Conservation (phyloP, 2,888 invertebrate genomes). For the Sclerodermus sp. region DNA sequence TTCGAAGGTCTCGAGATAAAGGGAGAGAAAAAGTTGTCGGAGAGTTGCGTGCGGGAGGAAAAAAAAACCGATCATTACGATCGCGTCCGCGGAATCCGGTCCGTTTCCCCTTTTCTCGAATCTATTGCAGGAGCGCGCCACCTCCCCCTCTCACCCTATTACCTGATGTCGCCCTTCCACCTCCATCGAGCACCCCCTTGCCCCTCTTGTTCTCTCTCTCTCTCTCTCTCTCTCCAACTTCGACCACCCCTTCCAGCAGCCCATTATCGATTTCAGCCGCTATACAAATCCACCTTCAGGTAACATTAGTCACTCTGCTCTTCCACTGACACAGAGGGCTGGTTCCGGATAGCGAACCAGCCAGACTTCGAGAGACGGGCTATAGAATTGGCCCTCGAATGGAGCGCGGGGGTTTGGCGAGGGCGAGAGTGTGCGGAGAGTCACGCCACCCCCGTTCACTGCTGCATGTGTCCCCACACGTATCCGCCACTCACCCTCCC, state of each 20-base stretch:
- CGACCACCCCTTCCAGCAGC: conserved; percentile 10
- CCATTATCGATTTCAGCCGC: conserved; percentile 48
- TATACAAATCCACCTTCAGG: conserved; percentile 50
- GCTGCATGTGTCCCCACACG: conserved; percentile 3
- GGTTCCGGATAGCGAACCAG: conserved; percentile 19
- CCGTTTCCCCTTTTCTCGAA: conserved; percentile 17
- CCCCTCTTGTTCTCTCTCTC: neutral
- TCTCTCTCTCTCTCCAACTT: neutral
- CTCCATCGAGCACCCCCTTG: conserved; percentile 20
- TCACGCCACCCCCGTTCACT: neutral
- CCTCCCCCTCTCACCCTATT: conserved; percentile 21
- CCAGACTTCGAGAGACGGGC: conserved; percentile 8
- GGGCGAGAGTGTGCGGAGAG: neutral
- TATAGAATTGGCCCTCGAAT: neutral
- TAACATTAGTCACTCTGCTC: conserved; percentile 47
- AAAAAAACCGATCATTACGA: conserved; percentile 16
- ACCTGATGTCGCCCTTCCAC: conserved; percentile 12
- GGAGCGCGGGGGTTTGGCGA: neutral
- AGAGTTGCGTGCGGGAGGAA: too few relatives aligned
- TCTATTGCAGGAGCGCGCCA: conserved; percentile 23
- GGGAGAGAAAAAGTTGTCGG: conserved; percentile 5
- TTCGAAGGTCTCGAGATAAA: neutral
- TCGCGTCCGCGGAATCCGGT: too few relatives aligned
- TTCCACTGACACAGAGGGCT: conserved; percentile 29
- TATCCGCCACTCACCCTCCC: conserved; percentile 2